Conservation (phyloP, 2,113 vertebrate species). For the Myiopsitta monachus region DNA sequence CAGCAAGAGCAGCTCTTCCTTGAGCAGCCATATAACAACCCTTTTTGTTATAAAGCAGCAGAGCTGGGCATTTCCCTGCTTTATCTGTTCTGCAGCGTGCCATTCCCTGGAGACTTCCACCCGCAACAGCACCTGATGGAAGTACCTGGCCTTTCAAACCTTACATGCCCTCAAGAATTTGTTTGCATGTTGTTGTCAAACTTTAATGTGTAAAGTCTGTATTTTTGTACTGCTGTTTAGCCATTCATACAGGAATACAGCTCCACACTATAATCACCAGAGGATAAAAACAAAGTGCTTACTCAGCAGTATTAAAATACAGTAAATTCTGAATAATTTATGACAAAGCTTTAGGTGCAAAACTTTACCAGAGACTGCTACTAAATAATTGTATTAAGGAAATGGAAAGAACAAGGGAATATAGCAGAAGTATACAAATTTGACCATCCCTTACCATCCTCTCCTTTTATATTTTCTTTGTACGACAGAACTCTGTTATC, state of each 20-base stretch:
- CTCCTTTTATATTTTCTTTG: not conserved
- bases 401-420: conserved; percentile 41
- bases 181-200: not conserved
- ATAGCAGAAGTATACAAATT: not conserved
- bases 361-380: conserved; percentile 55
- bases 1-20: not conserved
- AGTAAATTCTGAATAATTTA: conserved; percentile 78
- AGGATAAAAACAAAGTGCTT: conserved; percentile 64
- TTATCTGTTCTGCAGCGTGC: not conserved
- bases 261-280: conserved; percentile 17
- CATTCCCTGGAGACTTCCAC: not conserved
- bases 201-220: not conserved
- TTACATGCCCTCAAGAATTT: not conserved
- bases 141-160: not conserved
- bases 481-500: not conserved
- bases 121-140: not conserved
- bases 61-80: not conserved
- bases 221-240: conserved; percentile 1
- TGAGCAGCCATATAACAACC: not conserved
- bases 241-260: conserved; percentile 36
- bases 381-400: conserved; percentile 33
- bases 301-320: conserved; percentile 71
- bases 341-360: conserved; percentile 71
- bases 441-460: not conserved
- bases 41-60: not conserved